Percentiles rank a stretch among this genome's conserved stretches.
Evolutionary conservation across 2,888 invertebrate species (phyloP).

Genomic region (Caenorhabditis sulstoni): DNA sequence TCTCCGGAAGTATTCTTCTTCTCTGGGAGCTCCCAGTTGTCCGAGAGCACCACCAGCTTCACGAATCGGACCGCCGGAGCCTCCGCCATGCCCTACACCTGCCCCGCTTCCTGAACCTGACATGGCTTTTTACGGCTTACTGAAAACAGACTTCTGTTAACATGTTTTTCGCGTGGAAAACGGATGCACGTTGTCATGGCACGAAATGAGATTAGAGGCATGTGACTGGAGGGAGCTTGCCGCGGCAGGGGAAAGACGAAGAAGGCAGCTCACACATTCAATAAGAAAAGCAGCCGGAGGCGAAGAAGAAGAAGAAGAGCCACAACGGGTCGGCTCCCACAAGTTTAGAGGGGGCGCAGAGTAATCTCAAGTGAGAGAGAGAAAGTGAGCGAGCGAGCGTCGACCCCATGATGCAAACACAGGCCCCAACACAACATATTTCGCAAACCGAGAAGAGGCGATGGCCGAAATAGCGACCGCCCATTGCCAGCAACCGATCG

Average conservation of each 20-base stretch:
- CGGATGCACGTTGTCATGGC: constrained; percentile 16
- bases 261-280: constrained; percentile 19
- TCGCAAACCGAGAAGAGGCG: constrained; percentile 44
- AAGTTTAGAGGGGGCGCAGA: constrained; percentile 39
- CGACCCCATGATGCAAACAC: constrained; percentile 47
- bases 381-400: constrained; percentile 4
- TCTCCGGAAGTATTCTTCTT: constrained; percentile 81
- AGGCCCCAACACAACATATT: constrained; percentile 38
- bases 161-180: background rate
- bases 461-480: constrained; percentile 20
- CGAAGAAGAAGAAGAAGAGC: too few relatives aligned
- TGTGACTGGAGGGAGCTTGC: background rate
- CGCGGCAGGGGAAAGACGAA: background rate
- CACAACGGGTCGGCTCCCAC: constrained; percentile 20
- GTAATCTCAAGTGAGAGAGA: constrained; percentile 41
- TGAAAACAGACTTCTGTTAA: constrained; percentile 8
- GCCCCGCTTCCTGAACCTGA: constrained; percentile 46
- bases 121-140: constrained; percentile 8
- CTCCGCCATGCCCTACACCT: constrained; percentile 52
- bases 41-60: constrained; percentile 82
- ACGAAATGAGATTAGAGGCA: constrained; percentile 24
- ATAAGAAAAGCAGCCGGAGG: constrained; percentile 7
- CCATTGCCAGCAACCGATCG: constrained; percentile 43
- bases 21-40: constrained; percentile 79
- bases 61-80: constrained; percentile 73